Percentiles rank a stretch among this genome's conserved stretches.
phyloP scores from a whole-genome alignment of 2,797 vertebrate genomes.

The Helarctos malayanus region DNA sequence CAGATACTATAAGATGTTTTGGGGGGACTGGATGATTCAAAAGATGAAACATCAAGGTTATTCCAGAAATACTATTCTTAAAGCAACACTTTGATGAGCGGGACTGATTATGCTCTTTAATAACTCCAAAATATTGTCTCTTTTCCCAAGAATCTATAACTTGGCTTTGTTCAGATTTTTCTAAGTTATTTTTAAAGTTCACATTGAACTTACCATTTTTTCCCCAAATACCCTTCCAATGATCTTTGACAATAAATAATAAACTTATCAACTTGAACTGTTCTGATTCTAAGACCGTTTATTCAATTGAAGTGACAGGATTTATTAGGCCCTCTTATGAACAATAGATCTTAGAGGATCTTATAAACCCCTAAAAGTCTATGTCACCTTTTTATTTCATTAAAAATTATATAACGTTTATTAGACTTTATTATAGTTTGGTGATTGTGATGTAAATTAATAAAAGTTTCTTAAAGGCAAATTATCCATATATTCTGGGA shows the following conservation, averaged over 20 bases:
- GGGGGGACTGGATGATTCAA: neutral
- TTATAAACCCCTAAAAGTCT: neutral
- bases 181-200: constrained; percentile 31
- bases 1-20: neutral
- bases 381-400: constrained; percentile 5
- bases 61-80: constrained; percentile 61
- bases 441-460: neutral
- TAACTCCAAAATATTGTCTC: neutral
- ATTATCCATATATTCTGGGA: neutral
- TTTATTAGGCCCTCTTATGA: neutral
- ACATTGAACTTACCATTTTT: neutral
- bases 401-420: neutral
- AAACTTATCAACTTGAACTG: neutral
- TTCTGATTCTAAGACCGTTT: constrained; percentile 40
- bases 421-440: neutral
- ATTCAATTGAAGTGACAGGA: neutral
- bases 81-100: neutral
- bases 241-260: constrained; percentile 36
- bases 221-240: neutral
- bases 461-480: constrained; percentile 25
- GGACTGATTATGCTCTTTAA: neutral
- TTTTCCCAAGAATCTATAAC: constrained; percentile 21
- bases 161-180: constrained; percentile 26
- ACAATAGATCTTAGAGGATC: neutral
- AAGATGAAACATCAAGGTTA: constrained; percentile 47